Evolutionary conservation across 2,888 invertebrate species (phyloP), one percentile per base, ranked within the genome.

Genomic region (Melanchra persicariae): DNA sequence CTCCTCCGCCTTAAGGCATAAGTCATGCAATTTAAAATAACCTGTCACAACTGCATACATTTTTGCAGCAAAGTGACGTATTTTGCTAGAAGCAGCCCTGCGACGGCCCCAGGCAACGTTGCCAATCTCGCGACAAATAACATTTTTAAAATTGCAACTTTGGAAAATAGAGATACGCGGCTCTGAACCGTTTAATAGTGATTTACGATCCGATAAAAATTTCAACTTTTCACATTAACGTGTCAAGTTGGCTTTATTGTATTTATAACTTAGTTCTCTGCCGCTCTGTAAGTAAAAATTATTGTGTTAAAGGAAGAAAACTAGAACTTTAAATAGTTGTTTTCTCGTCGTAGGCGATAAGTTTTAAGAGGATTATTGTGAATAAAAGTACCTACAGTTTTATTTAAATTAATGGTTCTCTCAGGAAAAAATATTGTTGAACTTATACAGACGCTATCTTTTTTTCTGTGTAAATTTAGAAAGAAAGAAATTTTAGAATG

Each of bases 61-160:
- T 66, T 76, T n/a, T 55, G 58, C 40, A 67, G 65, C 7, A 59
- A 59, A 52, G 34, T 30, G 57, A 66, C 72, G 63, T 82, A 76
- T 73, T 83, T 70, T 67, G 40, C 34, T 24, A 51, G 78, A 37
- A 45, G 64, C 77, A 82, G 60, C 80, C 84, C 74, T 72, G 71
- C 37, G 24, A 1, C 10, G 22, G 74, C 77, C 43, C 61, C 55
- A 34, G 57, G 69, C 81, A 52, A 45, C 55, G 75, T 68, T 76
- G 78, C 81, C 86, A 79, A 84, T 83, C 81, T 84, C 70, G 67
- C 79, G 73, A 80, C 87, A 86, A 82, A 85, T 85, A 87, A 86
- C 82, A 87, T 87, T 87, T 87, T 85, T 77, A 86, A 87, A 87
- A 86, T 85, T 79, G 83, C 84, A 84, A 84, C 81, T 81, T 86